Percentiles rank a stretch among this genome's conserved stretches.
Conservation (phyloP, 2,113 vertebrate species). For the Nycticorax nycticorax region DNA sequence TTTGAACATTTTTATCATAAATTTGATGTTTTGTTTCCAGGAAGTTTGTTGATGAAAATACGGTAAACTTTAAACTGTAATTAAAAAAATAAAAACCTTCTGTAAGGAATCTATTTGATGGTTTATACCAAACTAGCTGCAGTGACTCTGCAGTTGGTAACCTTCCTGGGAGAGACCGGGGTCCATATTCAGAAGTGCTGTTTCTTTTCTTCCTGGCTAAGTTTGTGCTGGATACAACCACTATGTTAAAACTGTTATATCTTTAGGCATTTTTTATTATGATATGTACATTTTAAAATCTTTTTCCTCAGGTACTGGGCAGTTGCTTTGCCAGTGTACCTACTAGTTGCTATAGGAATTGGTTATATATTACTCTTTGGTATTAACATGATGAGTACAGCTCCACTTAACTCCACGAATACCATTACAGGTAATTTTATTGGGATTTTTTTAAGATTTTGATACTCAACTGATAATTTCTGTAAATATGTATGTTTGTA, state of each 20-base stretch:
- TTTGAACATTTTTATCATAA: not conserved
- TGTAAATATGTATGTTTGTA: fast-evolving
- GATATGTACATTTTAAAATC: not conserved
- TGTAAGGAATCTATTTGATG: not conserved
- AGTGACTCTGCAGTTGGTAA: not conserved
- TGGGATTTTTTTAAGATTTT: not conserved
- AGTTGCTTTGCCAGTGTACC: conserved; percentile 86
- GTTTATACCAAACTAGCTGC: not conserved
- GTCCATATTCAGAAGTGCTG: not conserved
- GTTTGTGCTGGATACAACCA: not conserved
- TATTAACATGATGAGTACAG: conserved; percentile 91
- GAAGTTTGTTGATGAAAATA: not conserved
- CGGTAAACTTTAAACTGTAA: not conserved
- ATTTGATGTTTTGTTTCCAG: not conserved
- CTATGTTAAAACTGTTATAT: not conserved
- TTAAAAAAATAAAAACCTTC: not conserved
- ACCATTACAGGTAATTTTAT: conserved; percentile 86
- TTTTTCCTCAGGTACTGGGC: conserved; percentile 87
- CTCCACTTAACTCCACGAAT: conserved; percentile 86
- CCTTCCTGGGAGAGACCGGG: not conserved
- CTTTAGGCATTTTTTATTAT: fast-evolving
- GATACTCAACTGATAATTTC: not conserved
- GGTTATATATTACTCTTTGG: conserved; percentile 85
- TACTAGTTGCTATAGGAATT: conserved; percentile 82
- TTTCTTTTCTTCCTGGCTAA: not conserved